phyloP scores from a whole-genome alignment of 2,888 invertebrate genomes.

The Gymnosoma rotundatum region DNA sequence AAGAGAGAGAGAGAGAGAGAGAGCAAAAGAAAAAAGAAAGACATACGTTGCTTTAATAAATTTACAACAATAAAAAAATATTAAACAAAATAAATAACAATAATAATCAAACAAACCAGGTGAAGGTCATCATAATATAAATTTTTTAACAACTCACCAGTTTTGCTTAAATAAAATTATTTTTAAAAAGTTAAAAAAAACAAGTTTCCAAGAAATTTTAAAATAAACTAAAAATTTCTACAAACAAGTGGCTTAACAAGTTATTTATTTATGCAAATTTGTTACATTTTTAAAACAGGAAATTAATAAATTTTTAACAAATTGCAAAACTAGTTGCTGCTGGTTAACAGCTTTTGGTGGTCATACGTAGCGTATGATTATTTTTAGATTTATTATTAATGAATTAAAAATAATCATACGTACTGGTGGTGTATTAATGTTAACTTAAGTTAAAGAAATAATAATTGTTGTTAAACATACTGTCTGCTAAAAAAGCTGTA shows the following conservation, averaged over 20 bases:
- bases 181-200: background rate
- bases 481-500: no score
- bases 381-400: no score
- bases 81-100: background rate
- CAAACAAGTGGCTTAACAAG: no score
- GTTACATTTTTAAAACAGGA: background rate
- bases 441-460: no score
- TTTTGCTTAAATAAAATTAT: background rate
- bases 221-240: background rate
- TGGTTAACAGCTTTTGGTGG: no score
- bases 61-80: conserved; percentile 38
- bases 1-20: background rate
- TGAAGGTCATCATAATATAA: conserved; percentile 47
- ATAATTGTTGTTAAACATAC: no score
- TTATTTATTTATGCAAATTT: background rate
- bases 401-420: no score
- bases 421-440: no score
- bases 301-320: background rate
- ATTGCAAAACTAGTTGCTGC: background rate
- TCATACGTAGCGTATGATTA: no score
- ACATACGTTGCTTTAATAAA: background rate
- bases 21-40: conserved; percentile 6
- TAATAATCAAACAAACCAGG: conserved; percentile 48
- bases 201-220: background rate
- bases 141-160: background rate